Percentiles rank a stretch among this genome's conserved stretches.
Conservation (phyloP, 2,797 vertebrate genomes). For the Podarcis lilfordi region DNA sequence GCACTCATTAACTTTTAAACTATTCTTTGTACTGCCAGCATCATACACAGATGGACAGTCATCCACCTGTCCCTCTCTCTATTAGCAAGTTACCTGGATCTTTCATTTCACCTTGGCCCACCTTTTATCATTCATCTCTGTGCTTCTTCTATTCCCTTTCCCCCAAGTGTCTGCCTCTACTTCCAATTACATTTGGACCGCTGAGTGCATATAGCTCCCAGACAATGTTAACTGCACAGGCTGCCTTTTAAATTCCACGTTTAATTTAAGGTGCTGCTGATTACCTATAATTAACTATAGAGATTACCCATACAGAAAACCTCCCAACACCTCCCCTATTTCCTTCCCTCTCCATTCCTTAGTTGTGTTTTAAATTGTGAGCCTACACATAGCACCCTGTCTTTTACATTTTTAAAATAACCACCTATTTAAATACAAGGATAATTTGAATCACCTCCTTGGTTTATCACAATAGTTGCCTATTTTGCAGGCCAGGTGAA, state of each 20-base stretch:
- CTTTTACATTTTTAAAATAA: background rate
- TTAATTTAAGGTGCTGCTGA: slow-evolving; percentile 14
- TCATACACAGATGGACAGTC: background rate
- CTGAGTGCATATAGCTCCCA: background rate
- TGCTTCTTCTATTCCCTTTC: background rate
- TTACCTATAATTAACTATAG: slow-evolving; percentile 4
- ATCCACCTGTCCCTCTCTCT: too few species aligned
- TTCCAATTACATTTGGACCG: background rate
- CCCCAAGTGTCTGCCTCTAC: background rate
- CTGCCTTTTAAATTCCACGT: background rate
- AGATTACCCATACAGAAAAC: background rate
- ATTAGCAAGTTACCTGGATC: background rate
- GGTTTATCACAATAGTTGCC: too few species aligned
- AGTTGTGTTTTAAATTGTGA: background rate
- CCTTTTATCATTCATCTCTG: background rate
- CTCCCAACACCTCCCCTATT: background rate
- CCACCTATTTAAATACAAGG: background rate
- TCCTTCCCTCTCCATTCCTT: background rate
- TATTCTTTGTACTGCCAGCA: background rate
- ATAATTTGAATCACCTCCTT: background rate
- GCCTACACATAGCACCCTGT: background rate
- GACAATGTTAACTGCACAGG: background rate
- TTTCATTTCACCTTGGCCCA: background rate
- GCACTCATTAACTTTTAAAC: background rate
- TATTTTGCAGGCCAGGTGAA: too few species aligned